A percentile compares a stretch with the other conserved stretches of the same genome.
Evolutionary conservation across 2,797 vertebrate genomes (phyloP).

Genomic region (Diceros bicornis): DNA sequence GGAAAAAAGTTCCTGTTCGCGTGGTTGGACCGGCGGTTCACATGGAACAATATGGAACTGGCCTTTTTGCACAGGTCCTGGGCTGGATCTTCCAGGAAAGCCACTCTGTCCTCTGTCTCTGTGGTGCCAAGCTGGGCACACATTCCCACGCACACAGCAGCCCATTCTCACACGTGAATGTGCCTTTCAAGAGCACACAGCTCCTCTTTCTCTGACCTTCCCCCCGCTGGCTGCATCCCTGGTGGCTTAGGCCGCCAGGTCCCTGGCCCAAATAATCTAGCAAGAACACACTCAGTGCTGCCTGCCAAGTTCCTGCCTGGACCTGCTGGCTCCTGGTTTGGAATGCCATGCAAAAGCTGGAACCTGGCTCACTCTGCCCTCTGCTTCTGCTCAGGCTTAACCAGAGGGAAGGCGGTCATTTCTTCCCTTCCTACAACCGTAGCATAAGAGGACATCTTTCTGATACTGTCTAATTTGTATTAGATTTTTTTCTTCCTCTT

Average conservation of each 20-base stretch:
- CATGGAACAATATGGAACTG: background rate
- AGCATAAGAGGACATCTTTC: conserved; percentile 1
- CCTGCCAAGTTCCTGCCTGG: conserved; percentile 71
- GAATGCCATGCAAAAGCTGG: background rate
- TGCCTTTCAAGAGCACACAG: conserved; percentile 50
- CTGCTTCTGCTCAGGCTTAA: background rate
- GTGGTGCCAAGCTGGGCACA: conserved; percentile 17
- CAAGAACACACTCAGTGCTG: conserved; percentile 4
- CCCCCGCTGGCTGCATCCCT: conserved; percentile 27
- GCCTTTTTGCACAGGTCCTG: background rate
- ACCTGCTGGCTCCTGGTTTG: background rate
- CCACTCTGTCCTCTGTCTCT: background rate
- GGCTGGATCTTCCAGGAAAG: background rate
- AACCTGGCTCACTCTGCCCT: background rate
- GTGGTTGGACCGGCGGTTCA: background rate
- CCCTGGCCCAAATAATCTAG: conserved; percentile 51
- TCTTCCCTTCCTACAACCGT: background rate
- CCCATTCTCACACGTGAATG: background rate
- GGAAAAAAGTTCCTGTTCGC: background rate
- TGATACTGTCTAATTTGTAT: background rate
- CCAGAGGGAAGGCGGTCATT: background rate
- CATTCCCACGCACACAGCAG: background rate
- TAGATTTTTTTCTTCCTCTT: background rate
- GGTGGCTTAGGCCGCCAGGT: conserved; percentile 43
- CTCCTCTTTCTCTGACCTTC: conserved; percentile 69